Evolutionary conservation across 2,888 invertebrate species (phyloP).

Genomic region (Mesorhabditis spiculigera): DNA sequence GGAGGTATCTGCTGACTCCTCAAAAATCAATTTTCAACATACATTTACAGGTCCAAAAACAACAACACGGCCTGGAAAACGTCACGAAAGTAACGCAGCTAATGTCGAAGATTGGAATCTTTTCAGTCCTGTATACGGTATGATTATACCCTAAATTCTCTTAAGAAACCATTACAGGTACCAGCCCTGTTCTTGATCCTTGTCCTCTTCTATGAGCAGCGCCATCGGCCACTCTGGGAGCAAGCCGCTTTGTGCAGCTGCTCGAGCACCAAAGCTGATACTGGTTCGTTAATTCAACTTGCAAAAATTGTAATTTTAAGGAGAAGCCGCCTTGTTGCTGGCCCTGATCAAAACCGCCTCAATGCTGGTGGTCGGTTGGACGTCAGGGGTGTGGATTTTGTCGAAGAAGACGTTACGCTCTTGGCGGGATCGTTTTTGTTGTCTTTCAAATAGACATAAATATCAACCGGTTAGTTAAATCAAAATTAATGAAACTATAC

Average conservation of each 20-base stretch:
- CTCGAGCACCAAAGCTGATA: conserved; percentile 10
- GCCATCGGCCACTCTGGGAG: conserved; percentile 62
- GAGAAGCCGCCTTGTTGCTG: conserved; percentile 43
- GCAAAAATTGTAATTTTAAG: conserved; percentile 15
- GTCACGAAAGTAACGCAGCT: conserved; percentile 78
- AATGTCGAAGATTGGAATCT: conserved; percentile 84
- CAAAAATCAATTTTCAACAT: neutral
- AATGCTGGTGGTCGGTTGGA: conserved; percentile 89
- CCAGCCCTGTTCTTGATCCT: conserved; percentile 57
- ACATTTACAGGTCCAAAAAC: conserved; percentile 28
- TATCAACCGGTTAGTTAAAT: conserved; percentile 2
- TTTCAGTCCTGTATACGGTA: conserved; percentile 81
- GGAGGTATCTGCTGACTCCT: neutral
- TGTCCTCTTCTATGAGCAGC: conserved; percentile 73
- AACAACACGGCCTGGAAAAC: conserved; percentile 78
- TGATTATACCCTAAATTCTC: conserved; percentile 12
- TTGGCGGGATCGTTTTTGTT: conserved; percentile 47
- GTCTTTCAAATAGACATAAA: conserved; percentile 11
- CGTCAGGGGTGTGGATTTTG: conserved; percentile 95
- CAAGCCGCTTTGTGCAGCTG: conserved; percentile 72
- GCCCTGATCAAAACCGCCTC: conserved; percentile 73
- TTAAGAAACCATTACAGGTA: neutral
- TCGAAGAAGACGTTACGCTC: conserved; percentile 75
- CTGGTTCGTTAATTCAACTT: conserved; percentile 17
- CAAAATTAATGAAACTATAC: too few relatives aligned